Evolutionary conservation across 2,113 vertebrate genomes (phyloP), one percentile per base, ranked within the genome.

Genomic region (Calidris pygmaea): DNA sequence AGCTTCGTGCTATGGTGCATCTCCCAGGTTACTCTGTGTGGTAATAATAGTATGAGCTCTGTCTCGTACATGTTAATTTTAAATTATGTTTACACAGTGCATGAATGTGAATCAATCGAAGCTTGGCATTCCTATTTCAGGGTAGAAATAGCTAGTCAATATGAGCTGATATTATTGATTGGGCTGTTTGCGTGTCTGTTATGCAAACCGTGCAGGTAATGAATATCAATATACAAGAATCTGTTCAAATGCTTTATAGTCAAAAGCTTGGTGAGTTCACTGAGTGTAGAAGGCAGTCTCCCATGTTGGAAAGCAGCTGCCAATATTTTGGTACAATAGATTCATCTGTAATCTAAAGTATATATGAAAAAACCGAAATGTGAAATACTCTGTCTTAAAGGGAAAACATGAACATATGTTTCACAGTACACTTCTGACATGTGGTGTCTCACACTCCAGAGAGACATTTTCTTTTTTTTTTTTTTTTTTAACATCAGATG

Each of bases 301-400:
- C 81, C 26, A 12, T 90, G 80, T 37, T 95, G 87, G 83, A 90
- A 97, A 83, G 86, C 91, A 96, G 84, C 86, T 95, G 89, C 71
- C 94, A 82, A 32, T 97, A 94, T 96, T 97, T 96, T 97, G 95
- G 91, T 96, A 90, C 89, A 97, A 96, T 96, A 94, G 53, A 94
- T 93, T 96, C 77, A 93, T 96, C 95, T 95, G 89, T 97, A 95
- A 96, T 93, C 93, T 87, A 82, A 94, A 96, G 48, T 87, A 96
- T 87, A 81, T 94, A 52, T 92, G 90, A 56, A 93, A 34, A 34
- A 87, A 74, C n/a, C 5, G 45, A 87, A 80, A 94, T 90, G 84
- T 96, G 94, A 93, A 95, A 91, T 76, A 94, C 87, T 85, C 84
- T 84, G 52, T 87, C 37, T 85, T 63, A 86, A 74, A 92, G 58